These are phyloP conservation scores for Equus przewalskii DNA, from an alignment of 2,113 vertebrate species.

Conservation along the genomic window DNA sequence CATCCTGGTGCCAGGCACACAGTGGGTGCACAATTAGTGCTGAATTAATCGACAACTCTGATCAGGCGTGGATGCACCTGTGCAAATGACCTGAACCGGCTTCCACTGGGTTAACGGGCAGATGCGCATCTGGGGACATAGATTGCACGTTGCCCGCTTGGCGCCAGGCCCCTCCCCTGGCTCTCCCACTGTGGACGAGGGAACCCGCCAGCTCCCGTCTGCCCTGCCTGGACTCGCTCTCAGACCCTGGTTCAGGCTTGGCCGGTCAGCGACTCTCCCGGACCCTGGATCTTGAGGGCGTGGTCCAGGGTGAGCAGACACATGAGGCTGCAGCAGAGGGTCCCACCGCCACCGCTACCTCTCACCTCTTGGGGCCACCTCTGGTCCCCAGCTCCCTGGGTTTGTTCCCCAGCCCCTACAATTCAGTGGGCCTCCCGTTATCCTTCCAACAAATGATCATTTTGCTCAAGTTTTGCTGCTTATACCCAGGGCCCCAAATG, in stretches of 20 bases:
- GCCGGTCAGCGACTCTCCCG: neutral
- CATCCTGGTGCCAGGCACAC: neutral
- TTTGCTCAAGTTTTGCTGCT: neutral
- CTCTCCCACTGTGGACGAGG: neutral
- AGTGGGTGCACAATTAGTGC: neutral
- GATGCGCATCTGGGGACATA: fast-evolving
- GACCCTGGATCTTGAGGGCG: neutral
- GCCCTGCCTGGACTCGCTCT: neutral
- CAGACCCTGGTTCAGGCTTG: fast-evolving
- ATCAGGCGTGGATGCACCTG: too few relatives aligned
- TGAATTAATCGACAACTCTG: neutral
- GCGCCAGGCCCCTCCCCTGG: fast-evolving
- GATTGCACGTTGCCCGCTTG: too few relatives aligned
- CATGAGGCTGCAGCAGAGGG: neutral
- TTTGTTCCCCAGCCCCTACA: neutral
- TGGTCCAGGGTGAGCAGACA: neutral
- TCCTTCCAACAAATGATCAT: neutral
- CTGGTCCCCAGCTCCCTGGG: neutral
- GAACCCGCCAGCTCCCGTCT: fast-evolving
- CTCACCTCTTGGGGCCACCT: neutral
- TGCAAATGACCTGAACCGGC: neutral
- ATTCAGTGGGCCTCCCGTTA: too few relatives aligned
- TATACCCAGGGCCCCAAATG: neutral
- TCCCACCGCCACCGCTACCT: neutral
- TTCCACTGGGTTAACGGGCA: neutral